Percentiles rank a stretch among this genome's conserved stretches.
These are phyloP conservation scores for Pelodiscus sinensis DNA, from an alignment of 2,113 vertebrate species.

Conservation along the genomic window DNA sequence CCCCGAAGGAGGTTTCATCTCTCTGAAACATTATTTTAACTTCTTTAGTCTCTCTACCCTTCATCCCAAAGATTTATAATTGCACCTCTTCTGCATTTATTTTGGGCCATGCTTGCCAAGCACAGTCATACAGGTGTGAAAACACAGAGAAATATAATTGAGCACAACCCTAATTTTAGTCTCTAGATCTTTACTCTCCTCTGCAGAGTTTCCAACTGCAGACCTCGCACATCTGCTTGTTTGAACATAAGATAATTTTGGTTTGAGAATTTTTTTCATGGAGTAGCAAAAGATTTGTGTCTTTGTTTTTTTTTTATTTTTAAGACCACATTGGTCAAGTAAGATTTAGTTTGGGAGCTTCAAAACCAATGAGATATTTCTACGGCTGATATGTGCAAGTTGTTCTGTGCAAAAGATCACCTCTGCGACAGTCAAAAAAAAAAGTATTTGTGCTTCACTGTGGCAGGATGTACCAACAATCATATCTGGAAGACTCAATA, in stretches of 20 bases:
- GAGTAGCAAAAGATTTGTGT: not conserved
- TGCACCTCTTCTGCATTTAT: slow-evolving; percentile 5
- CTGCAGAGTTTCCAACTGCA: not conserved
- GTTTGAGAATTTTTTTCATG: not conserved
- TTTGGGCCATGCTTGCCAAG: slow-evolving; percentile 23
- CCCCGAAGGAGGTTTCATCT: not conserved
- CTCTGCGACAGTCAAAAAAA: slow-evolving; percentile 27
- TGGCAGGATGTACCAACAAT: not conserved
- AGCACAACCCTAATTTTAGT: slow-evolving; percentile 43
- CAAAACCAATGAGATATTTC: not conserved
- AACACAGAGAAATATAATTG: slow-evolving; percentile 15
- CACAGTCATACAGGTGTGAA: slow-evolving; percentile 1
- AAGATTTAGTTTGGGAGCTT: not conserved
- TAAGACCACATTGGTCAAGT: not conserved
- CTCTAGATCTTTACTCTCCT: not conserved
- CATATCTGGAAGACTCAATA: slow-evolving; percentile 27
- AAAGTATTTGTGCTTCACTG: not conserved
- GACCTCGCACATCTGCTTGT: not conserved
- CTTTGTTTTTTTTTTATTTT: not conserved
- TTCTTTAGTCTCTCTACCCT: slow-evolving; percentile 15
- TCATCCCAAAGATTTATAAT: slow-evolving; percentile 28
- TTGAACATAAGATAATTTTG: not conserved
- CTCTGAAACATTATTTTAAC: not conserved
- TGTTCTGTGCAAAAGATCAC: slow-evolving; percentile 1
- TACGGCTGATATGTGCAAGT: slow-evolving; percentile 5